Conservation (phyloP, 2,888 invertebrate species). For the Acholoe squamosa region DNA sequence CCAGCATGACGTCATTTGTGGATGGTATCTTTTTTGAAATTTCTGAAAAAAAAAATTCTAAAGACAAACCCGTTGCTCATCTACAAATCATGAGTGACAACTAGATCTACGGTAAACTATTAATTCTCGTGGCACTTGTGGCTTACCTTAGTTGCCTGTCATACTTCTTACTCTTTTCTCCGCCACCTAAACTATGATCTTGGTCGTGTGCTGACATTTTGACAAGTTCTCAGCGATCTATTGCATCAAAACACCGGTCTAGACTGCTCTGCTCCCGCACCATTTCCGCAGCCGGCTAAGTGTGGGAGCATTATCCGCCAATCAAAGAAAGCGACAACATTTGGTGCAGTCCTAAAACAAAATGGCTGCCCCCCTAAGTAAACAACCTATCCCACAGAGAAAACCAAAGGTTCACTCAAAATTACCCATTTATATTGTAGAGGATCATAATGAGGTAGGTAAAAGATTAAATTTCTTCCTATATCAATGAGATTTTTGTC, state of each 20-base stretch:
- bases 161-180: slow-evolving; percentile 89
- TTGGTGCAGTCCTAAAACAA: slow-evolving; percentile 3
- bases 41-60: too few species aligned
- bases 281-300: not conserved
- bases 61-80: too few species aligned
- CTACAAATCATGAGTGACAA: too few species aligned
- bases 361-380: slow-evolving; percentile 17
- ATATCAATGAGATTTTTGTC: too few species aligned
- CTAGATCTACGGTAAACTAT: too few species aligned
- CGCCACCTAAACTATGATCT: slow-evolving; percentile 35
- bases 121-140: too few species aligned
- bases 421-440: slow-evolving; percentile 72
- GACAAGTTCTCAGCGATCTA: not conserved
- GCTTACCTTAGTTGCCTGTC: slow-evolving; percentile 89
- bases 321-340: not conserved
- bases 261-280: not conserved
- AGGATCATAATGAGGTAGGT: slow-evolving; percentile 75
- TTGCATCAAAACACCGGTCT: slow-evolving; percentile 31
- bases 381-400: not conserved
- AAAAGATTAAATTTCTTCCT: too few species aligned
- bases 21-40: too few species aligned
- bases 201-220: slow-evolving; percentile 56
- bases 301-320: not conserved
- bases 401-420: slow-evolving; percentile 31
- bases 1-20: too few species aligned